Evolutionary conservation across 2,888 invertebrate species (phyloP), one percentile per base, ranked within the genome.

Genomic region (Tridacna crocea): DNA sequence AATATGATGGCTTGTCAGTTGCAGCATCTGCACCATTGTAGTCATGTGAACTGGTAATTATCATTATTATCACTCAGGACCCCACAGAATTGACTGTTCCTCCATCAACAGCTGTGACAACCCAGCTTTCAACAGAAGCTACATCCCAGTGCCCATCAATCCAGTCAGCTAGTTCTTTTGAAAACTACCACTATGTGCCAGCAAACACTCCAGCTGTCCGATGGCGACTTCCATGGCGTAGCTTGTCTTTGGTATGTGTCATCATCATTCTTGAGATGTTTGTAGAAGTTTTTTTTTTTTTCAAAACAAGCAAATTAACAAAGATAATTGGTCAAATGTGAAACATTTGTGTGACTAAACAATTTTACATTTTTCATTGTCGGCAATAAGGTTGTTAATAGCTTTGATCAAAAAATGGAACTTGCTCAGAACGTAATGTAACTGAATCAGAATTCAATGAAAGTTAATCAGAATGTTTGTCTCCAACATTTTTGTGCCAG

Each of bases 181-280:
- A 68, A 68, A 68, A 68, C 46, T 68, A 68, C 36, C 68, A 68
- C 68, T 68, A 19, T 68, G 68, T 68, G 27, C 27, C 68, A 68
- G 36, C 68, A 68, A 36, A 36, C 68, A 68, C 68, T 36, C 68
- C 68, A 68, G 27, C 68, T 68, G 68, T 68, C 68, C 68, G 27
- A 68, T 17, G 8, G 68, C 68, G 68, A 27, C 68, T 68, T 26
- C 68, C 68, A 36, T 15, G 68, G 36, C 27, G 68, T 26, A 68
- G 27, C 68, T 68, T 68, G 68, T 68, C 68, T 68, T 26, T 68
- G 68, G 68, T 68, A 36, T 68, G 68, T 68, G 68, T 36, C 68
- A 68, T 68, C 27, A 15, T 26, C 22, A 26, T 26, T 26, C 11
- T 8, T 26, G 22, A 26, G 36, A 68, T 36, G n/a, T 36, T 26